These are phyloP conservation scores for Ferrisia virgata DNA, from an alignment of 2,888 invertebrate species.

Conservation along the genomic window DNA sequence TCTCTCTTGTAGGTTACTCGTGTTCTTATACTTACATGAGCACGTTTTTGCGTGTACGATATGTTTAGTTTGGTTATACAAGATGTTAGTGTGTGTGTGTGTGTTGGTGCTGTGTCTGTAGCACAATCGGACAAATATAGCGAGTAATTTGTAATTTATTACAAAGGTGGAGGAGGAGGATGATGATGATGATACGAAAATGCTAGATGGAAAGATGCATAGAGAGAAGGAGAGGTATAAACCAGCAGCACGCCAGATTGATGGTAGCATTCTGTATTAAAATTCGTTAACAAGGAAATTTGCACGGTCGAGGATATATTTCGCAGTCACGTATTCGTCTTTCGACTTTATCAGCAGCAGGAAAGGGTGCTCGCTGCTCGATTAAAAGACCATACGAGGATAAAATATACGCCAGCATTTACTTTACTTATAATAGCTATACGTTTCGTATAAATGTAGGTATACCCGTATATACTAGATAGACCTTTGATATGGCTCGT, in stretches of 20 bases:
- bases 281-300: conserved; percentile 9
- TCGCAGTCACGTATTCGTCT: background rate
- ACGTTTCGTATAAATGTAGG: too few species aligned
- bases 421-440: too few species aligned
- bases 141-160: conserved; percentile 9
- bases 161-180: too few species aligned
- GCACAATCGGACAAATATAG: background rate
- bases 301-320: conserved; percentile 7
- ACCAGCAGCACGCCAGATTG: background rate
- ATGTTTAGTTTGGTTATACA: too few species aligned
- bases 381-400: conserved; percentile 3
- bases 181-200: background rate
- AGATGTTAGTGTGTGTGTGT: too few species aligned
- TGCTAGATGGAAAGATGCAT: background rate
- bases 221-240: background rate
- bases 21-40: background rate
- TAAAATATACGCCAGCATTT: background rate
- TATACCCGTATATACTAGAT: background rate
- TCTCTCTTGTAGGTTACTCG: background rate
- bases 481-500: too few species aligned
- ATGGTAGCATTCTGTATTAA: conserved; percentile 11
- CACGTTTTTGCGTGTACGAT: background rate
- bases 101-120: background rate
- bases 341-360: background rate
- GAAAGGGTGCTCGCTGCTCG: background rate